Conservation (phyloP, 2,888 invertebrate species). For the Rosalia funebris region DNA sequence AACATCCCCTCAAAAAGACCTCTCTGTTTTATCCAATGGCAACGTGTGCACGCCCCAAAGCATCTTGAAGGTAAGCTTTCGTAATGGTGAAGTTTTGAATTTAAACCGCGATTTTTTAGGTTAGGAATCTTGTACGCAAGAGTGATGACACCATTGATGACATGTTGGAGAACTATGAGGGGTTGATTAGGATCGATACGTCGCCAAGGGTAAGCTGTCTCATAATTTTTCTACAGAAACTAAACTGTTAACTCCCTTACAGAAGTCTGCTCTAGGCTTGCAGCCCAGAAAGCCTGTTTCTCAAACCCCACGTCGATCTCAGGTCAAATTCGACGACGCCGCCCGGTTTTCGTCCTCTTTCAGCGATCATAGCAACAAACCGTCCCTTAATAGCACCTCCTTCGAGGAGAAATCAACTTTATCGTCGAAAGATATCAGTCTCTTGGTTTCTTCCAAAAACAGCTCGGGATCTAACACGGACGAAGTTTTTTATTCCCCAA, state of each 20-base stretch:
- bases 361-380: slow-evolving; percentile 33
- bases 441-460: slow-evolving; percentile 31
- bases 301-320: slow-evolving; percentile 39
- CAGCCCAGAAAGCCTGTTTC: slow-evolving; percentile 49
- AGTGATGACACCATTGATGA: slow-evolving; percentile 1
- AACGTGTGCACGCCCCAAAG: slow-evolving; percentile 70
- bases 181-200: slow-evolving; percentile 2
- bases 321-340: slow-evolving; percentile 42
- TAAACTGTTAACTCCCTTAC: slow-evolving; percentile 25
- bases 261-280: slow-evolving; percentile 42
- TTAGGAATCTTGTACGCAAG: slow-evolving; percentile 23
- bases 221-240: no score
- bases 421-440: slow-evolving; percentile 35
- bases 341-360: slow-evolving; percentile 38
- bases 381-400: slow-evolving; percentile 25
- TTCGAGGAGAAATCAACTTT: slow-evolving; percentile 18
- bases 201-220: slow-evolving; percentile 15
- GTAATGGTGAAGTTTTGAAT: not conserved
- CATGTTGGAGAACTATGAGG: not conserved
- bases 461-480: slow-evolving; percentile 35
- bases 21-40: not conserved
- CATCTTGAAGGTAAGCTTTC: slow-evolving; percentile 69
- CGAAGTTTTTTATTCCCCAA: slow-evolving; percentile 51
- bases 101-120: slow-evolving; percentile 6
- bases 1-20: slow-evolving; percentile 45